Evolutionary conservation across 2,797 vertebrate species (phyloP).

Genomic region (Schizopygopsis malacanthus): DNA sequence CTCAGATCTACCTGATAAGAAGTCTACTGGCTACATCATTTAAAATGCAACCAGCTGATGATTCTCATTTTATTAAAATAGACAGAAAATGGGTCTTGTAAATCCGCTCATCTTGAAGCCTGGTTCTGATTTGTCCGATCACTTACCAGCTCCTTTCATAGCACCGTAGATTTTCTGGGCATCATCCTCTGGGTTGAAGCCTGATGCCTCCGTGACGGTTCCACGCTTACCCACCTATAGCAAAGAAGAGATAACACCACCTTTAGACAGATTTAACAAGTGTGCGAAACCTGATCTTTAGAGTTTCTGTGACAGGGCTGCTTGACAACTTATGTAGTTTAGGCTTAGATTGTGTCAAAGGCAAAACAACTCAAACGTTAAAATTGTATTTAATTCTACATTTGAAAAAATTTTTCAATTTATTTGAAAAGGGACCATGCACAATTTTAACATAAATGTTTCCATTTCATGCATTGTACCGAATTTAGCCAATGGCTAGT

Average conservation of each 20-base stretch:
- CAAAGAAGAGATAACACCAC: not conserved
- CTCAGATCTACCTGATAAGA: not conserved
- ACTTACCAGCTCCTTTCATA: slow-evolving; percentile 95
- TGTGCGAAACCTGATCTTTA: not conserved
- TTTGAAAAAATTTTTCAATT: not conserved
- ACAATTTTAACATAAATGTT: no score
- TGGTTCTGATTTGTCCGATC: not conserved
- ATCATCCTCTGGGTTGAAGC: slow-evolving; percentile 85
- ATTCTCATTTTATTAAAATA: not conserved
- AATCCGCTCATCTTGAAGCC: not conserved
- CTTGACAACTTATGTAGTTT: not conserved
- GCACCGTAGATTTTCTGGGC: slow-evolving; percentile 83
- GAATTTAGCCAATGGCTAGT: no score
- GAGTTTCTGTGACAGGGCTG: not conserved
- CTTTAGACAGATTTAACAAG: not conserved
- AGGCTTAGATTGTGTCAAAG: not conserved
- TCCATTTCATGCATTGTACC: no score
- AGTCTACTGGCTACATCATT: not conserved
- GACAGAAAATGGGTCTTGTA: not conserved
- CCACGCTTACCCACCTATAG: slow-evolving; percentile 81
- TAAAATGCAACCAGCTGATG: not conserved
- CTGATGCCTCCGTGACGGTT: slow-evolving; percentile 82
- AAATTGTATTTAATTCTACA: not conserved
- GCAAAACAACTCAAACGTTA: not conserved
- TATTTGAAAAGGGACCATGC: no score